Percentiles rank a stretch among this genome's conserved stretches.
phyloP scores from a whole-genome alignment of 2,888 invertebrate species.

The Meteorus colon region DNA sequence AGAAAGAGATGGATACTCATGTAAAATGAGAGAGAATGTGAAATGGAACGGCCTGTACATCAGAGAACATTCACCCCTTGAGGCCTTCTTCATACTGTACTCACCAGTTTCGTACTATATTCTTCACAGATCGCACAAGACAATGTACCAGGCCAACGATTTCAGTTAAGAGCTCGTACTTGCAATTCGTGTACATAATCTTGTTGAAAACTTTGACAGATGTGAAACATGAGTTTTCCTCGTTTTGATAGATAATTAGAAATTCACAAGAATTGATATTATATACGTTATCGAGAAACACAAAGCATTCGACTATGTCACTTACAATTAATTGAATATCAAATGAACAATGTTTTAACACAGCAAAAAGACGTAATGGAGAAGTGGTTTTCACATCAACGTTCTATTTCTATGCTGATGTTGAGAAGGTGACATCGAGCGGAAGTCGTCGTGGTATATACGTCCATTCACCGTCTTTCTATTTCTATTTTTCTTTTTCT shows the following conservation, averaged over 20 bases:
- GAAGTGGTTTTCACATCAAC: background rate
- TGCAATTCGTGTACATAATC: background rate
- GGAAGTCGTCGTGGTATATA: constrained; percentile 23
- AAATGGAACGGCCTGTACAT: constrained; percentile 41
- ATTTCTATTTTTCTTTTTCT: background rate
- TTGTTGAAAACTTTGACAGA: background rate
- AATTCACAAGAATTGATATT: background rate
- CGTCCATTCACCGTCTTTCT: constrained; percentile 7
- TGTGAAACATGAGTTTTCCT: background rate
- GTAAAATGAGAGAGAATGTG: constrained; percentile 11
- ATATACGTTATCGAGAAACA: background rate
- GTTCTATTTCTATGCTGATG: constrained; percentile 13
- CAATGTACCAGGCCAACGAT: background rate
- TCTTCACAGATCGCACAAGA: constrained; percentile 7
- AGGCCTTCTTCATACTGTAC: constrained; percentile 24
- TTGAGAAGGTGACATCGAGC: background rate
- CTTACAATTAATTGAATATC: constrained; percentile 8
- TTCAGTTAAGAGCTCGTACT: background rate
- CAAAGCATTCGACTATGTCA: constrained; percentile 12
- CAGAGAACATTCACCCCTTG: constrained; percentile 51
- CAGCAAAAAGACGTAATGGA: constrained; percentile 27
- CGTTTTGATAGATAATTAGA: background rate
- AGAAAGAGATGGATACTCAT: background rate
- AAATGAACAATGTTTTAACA: background rate
- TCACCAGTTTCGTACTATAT: background rate